These are phyloP conservation scores for Callitettix versicolor DNA, from an alignment of 1,140 invertebrate species.

Conservation along the genomic window DNA sequence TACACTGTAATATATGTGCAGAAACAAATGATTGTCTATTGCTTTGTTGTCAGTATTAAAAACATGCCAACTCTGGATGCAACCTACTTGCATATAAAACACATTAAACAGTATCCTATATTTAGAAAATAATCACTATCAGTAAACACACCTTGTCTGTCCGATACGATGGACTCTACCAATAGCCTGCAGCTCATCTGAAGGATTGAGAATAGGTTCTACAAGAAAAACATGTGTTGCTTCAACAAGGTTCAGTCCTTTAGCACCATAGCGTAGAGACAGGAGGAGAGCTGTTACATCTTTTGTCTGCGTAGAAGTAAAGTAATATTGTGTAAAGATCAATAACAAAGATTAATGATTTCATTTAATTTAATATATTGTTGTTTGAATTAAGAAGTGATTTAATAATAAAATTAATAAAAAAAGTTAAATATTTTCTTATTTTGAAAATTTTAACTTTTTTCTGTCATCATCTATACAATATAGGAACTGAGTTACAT, in stretches of 20 bases:
- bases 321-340: background rate
- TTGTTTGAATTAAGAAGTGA: background rate
- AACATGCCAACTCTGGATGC: too few relatives aligned
- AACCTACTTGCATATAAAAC: too few relatives aligned
- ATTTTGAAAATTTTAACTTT: too few relatives aligned
- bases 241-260: slow-evolving; percentile 70
- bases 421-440: too few relatives aligned
- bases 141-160: slow-evolving; percentile 47
- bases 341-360: background rate
- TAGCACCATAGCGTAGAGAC: slow-evolving; percentile 54
- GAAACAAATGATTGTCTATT: too few relatives aligned
- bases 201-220: slow-evolving; percentile 63
- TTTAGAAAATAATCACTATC: too few relatives aligned
- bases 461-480: too few relatives aligned
- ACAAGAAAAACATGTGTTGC: slow-evolving; percentile 67
- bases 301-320: slow-evolving; percentile 10
- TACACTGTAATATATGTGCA: too few relatives aligned
- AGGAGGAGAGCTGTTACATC: slow-evolving; percentile 53
- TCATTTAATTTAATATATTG: background rate
- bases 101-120: too few relatives aligned
- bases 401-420: background rate
- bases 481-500: too few relatives aligned
- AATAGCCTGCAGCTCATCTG: slow-evolving; percentile 65
- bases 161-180: slow-evolving; percentile 70
- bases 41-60: too few relatives aligned